Percentiles rank a stretch among this genome's conserved stretches.
These are phyloP conservation scores for Remorina albescens DNA, from an alignment of 2,797 vertebrate species.

Conservation along the genomic window DNA sequence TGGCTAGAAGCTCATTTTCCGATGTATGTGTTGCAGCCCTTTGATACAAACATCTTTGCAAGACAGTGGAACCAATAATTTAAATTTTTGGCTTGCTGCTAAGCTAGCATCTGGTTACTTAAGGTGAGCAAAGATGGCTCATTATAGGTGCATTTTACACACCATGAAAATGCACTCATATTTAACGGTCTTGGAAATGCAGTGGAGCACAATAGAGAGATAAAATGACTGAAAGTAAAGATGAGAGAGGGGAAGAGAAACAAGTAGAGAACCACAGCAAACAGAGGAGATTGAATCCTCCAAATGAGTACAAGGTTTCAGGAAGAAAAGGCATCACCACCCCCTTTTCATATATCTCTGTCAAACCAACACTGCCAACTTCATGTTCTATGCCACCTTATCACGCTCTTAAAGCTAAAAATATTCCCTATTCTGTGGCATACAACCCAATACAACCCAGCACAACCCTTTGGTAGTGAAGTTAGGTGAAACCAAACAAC, in stretches of 20 bases:
- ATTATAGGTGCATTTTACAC: background rate
- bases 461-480: constrained; percentile 11
- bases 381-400: constrained; percentile 15
- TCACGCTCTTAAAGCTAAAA: constrained; percentile 15
- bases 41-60: background rate
- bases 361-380: constrained; percentile 12
- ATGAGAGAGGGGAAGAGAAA: constrained; percentile 14
- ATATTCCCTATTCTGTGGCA: constrained; percentile 12
- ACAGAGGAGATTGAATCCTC: constrained; percentile 26
- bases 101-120: background rate
- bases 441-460: constrained; percentile 5
- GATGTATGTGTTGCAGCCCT: background rate
- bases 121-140: background rate
- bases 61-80: background rate
- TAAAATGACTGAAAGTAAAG: constrained; percentile 13
- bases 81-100: background rate
- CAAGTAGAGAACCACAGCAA: constrained; percentile 7
- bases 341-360: constrained; percentile 16
- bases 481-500: constrained; percentile 22
- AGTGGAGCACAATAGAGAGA: background rate
- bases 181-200: background rate
- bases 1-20: background rate
- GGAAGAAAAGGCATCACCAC: constrained; percentile 3
- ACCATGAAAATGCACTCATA: background rate
- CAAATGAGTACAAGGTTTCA: constrained; percentile 28